phyloP scores from a whole-genome alignment of 2,113 vertebrate genomes.

The Thalassarche chlororhynchos region DNA sequence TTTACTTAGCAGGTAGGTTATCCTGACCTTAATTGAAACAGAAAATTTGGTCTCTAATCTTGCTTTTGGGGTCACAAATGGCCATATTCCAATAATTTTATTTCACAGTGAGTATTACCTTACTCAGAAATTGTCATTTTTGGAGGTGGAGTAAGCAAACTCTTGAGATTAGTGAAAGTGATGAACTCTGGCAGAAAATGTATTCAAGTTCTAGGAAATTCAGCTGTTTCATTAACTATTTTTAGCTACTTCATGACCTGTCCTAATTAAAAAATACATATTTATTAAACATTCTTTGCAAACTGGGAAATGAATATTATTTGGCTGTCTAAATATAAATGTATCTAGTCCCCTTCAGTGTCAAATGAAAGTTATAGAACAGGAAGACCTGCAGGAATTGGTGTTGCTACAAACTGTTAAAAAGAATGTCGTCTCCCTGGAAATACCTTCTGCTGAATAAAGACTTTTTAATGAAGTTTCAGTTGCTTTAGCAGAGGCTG shows the following conservation, averaged over 20 bases:
- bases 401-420: not conserved
- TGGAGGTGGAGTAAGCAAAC: not conserved
- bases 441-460: not conserved
- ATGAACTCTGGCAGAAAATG: not conserved
- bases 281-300: not conserved
- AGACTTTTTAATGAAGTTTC: not conserved
- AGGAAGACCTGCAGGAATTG: not conserved
- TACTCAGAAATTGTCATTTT: not conserved
- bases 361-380: not conserved
- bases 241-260: not conserved
- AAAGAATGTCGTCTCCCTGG: not conserved
- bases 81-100: not conserved
- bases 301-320: not conserved
- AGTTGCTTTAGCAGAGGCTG: constrained; percentile 8
- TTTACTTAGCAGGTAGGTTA: not conserved
- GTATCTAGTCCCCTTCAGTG: not conserved
- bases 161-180: not conserved
- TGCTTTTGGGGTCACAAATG: not conserved
- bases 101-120: not conserved
- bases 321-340: not conserved
- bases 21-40: not conserved
- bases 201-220: not conserved
- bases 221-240: not conserved
- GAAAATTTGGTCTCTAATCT: not conserved
- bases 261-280: not conserved